Percentiles rank a stretch among this genome's conserved stretches.
Conservation (phyloP, 2,113 vertebrate species). For the Steatornis caripensis region DNA sequence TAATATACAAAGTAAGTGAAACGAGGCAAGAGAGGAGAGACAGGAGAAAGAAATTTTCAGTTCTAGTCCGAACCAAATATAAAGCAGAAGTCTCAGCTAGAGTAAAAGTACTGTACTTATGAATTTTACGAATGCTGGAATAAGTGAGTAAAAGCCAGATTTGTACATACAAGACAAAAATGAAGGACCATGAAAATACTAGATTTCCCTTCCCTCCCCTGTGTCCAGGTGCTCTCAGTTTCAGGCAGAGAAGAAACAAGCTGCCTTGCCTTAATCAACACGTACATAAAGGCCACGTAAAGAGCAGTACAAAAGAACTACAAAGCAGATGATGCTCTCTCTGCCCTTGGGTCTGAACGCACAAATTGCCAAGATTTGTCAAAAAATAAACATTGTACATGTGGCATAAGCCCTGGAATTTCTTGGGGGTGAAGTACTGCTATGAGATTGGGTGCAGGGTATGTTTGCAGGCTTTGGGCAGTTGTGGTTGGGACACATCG, state of each 20-base stretch:
- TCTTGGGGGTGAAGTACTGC: neutral
- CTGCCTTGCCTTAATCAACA: neutral
- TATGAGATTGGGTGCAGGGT: neutral
- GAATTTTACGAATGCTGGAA: neutral
- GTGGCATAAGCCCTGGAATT: neutral
- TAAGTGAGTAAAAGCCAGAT: neutral
- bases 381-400: neutral
- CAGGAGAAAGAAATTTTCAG: neutral
- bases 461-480: neutral
- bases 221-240: neutral
- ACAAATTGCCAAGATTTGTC: neutral
- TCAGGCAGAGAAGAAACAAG: neutral
- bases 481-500: neutral
- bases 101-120: neutral
- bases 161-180: neutral
- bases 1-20: neutral
- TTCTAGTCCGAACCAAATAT: neutral
- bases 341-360: neutral
- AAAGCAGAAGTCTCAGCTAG: neutral
- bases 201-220: neutral
- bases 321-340: neutral
- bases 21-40: neutral
- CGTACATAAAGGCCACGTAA: neutral
- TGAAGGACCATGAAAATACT: neutral
- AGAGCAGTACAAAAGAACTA: neutral